Conservation (phyloP, 2,888 invertebrate genomes). For the Cheilosia urbana region DNA sequence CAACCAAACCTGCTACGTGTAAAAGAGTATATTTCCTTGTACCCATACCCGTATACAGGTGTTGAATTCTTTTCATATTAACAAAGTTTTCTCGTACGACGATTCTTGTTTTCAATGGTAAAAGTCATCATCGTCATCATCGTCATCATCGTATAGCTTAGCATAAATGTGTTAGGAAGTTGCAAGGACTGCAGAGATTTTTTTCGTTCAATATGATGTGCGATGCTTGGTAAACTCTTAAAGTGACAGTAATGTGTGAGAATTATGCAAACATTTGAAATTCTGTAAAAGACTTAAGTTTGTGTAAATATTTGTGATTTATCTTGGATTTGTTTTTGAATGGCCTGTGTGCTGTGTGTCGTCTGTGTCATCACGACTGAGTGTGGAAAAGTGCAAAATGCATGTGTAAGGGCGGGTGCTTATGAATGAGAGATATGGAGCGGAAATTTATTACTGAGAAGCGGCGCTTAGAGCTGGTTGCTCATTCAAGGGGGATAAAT, state of each 20-base stretch:
- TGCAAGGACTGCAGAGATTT: neutral
- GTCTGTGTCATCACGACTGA: neutral
- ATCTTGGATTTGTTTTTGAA: neutral
- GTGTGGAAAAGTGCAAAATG: neutral
- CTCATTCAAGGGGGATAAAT: too few species aligned
- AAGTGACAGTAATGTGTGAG: conserved; percentile 16
- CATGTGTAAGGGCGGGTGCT: too few species aligned
- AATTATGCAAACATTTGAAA: neutral
- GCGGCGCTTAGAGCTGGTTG: too few species aligned
- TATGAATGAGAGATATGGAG: too few species aligned
- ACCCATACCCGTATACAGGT: neutral
- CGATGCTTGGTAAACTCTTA: conserved; percentile 5
- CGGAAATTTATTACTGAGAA: too few species aligned
- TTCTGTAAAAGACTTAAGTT: neutral
- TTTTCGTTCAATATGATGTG: neutral
- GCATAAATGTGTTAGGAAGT: neutral
- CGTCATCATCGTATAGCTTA: neutral
- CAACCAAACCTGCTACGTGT: neutral
- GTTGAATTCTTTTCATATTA: neutral
- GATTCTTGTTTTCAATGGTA: neutral
- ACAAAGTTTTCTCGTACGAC: neutral
- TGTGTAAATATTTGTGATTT: neutral
- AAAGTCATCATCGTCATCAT: neutral
- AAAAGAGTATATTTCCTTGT: neutral
- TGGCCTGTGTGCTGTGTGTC: too few species aligned